A percentile compares a stretch with the other conserved stretches of the same genome.
Conservation (phyloP, 2,113 vertebrate genomes). For the Toxotes jaculatrix region DNA sequence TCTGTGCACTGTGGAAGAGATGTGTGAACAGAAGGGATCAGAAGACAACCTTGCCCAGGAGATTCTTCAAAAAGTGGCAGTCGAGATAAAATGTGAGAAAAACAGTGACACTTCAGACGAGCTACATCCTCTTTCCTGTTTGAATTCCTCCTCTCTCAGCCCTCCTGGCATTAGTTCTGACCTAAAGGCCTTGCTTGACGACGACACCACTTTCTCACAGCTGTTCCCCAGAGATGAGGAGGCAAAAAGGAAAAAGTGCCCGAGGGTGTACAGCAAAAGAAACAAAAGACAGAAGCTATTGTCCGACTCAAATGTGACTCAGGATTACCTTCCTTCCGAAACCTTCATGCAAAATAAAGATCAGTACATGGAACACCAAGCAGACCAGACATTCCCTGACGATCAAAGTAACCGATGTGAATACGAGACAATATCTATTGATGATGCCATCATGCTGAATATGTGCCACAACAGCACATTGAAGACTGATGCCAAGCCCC, state of each 20-base stretch:
- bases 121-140: slow-evolving; percentile 55
- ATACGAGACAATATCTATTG: slow-evolving; percentile 87
- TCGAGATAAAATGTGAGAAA: slow-evolving; percentile 80
- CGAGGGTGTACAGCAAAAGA: slow-evolving; percentile 91
- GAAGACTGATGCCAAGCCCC: slow-evolving; percentile 66
- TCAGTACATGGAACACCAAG: slow-evolving; percentile 76
- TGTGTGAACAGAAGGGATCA: slow-evolving; percentile 60
- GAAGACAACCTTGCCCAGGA: slow-evolving; percentile 69
- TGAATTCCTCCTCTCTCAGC: slow-evolving; percentile 59
- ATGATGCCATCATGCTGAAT: slow-evolving; percentile 88
- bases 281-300: slow-evolving; percentile 85
- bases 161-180: slow-evolving; percentile 61
- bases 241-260: slow-evolving; percentile 89
- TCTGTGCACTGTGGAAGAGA: slow-evolving; percentile 49
- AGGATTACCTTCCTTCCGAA: slow-evolving; percentile 60
- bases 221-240: slow-evolving; percentile 90
- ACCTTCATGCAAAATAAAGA: slow-evolving; percentile 73
- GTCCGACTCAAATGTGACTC: slow-evolving; percentile 11
- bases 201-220: slow-evolving; percentile 90
- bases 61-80: slow-evolving; percentile 68
- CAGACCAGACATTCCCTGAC: slow-evolving; percentile 80
- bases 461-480: slow-evolving; percentile 86
- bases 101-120: slow-evolving; percentile 63
- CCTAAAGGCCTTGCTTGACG: slow-evolving; percentile 86
- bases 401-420: slow-evolving; percentile 82